phyloP scores from a whole-genome alignment of 2,888 invertebrate genomes.

The Epinotia ramella region DNA sequence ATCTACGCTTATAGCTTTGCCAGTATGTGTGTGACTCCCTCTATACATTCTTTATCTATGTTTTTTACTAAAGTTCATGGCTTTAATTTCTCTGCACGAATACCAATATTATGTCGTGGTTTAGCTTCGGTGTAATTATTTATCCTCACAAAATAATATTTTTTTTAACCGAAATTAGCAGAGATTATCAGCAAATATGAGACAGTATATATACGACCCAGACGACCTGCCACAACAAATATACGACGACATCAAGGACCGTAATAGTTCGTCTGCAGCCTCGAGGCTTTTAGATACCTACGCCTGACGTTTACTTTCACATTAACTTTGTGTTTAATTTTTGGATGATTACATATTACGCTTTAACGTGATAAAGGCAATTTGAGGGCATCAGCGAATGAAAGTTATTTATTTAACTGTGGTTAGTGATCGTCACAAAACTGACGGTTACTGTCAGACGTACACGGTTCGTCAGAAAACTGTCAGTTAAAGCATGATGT shows the following conservation, averaged over 20 bases:
- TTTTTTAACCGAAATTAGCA: not conserved
- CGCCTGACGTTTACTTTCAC: constrained; percentile 20
- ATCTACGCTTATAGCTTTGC: no score
- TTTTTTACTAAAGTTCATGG: no score
- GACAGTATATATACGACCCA: not conserved
- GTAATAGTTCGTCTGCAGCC: constrained; percentile 16
- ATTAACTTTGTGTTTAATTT: constrained; percentile 14
- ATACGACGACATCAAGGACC: not conserved
- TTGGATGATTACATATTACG: not conserved
- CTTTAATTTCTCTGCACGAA: no score
- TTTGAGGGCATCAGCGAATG: no score
- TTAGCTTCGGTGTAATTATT: not conserved
- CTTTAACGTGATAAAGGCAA: no score
- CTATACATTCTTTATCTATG: no score
- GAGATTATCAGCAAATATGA: constrained; percentile 6
- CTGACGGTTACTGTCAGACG: no score
- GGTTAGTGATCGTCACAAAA: no score
- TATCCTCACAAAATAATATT: not conserved
- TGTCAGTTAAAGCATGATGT: no score
- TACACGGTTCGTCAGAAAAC: no score
- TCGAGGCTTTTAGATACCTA: constrained; percentile 27
- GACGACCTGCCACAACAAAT: constrained; percentile 3
- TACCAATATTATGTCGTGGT: not conserved
- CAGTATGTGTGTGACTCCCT: no score
- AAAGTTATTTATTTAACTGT: no score